Evolutionary conservation across 2,888 invertebrate species (phyloP).

Genomic region (Homarus gammarus): DNA sequence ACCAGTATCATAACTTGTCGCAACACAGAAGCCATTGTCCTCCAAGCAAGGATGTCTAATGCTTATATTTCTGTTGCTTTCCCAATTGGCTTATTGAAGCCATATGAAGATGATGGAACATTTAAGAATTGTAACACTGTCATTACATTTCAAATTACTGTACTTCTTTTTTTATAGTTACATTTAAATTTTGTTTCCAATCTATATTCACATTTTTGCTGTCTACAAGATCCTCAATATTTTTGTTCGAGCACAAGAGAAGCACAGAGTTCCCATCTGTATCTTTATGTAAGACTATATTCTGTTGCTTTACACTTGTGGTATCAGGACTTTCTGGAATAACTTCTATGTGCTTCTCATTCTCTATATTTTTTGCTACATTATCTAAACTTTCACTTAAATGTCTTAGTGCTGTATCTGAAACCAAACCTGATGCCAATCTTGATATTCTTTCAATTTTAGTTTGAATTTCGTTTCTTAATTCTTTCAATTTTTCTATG

Average conservation of each 20-base stretch:
- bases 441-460: conserved; percentile 41
- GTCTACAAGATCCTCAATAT: conserved; percentile 41
- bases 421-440: conserved; percentile 25
- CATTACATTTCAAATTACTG: not conserved
- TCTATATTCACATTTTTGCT: not conserved
- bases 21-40: too few species aligned
- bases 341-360: conserved; percentile 35
- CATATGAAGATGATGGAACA: not conserved
- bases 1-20: too few species aligned
- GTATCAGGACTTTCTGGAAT: conserved; percentile 28
- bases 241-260: conserved; percentile 36
- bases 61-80: not conserved
- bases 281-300: conserved; percentile 39
- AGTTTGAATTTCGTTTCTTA: conserved; percentile 30
- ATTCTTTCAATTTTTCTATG: not conserved
- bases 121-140: not conserved
- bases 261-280: conserved; percentile 37
- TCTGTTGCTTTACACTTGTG: not conserved
- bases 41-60: too few species aligned
- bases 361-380: conserved; percentile 1
- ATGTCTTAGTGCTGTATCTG: conserved; percentile 20
- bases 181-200: not conserved
- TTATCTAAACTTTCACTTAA: conserved; percentile 29
- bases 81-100: not conserved
- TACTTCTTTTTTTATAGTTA: not conserved